These are phyloP conservation scores for Nanorana parkeri DNA, from an alignment of 2,113 vertebrate species.

Conservation along the genomic window DNA sequence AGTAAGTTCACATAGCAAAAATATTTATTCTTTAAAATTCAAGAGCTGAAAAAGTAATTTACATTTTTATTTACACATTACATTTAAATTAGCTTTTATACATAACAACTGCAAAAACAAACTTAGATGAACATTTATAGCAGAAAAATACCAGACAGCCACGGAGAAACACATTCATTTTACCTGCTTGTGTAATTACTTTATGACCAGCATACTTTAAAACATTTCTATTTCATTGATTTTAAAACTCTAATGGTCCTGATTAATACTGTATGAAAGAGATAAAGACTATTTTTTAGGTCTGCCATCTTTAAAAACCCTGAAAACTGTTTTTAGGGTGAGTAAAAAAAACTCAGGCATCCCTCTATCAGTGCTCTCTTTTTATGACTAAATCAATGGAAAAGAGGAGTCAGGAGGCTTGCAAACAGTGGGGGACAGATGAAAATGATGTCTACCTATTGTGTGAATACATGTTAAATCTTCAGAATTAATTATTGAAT, in stretches of 20 bases:
- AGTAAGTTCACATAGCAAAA: no score
- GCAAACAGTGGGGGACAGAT: constrained; percentile 1
- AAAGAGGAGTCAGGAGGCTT: background rate
- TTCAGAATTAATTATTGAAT: background rate
- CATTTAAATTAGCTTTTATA: no score
- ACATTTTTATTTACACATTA: no score
- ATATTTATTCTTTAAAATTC: no score
- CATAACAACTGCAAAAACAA: no score
- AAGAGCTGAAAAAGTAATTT: no score
- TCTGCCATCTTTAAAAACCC: background rate
- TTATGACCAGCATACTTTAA: background rate
- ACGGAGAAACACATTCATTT: background rate
- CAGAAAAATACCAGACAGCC: background rate
- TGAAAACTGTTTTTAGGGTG: background rate
- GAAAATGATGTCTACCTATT: constrained; percentile 15
- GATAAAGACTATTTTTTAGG: constrained; percentile 2
- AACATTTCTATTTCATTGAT: no score
- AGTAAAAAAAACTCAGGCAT: constrained; percentile 7
- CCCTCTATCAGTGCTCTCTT: constrained; percentile 12
- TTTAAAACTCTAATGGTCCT: background rate
- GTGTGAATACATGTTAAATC: constrained; percentile 5
- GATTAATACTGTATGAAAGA: background rate
- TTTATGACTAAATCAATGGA: constrained; percentile 36
- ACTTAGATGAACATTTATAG: background rate
- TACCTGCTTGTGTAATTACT: background rate